Evolutionary conservation across 2,113 vertebrate genomes (phyloP).

Genomic region (Antechinus stuartii): DNA sequence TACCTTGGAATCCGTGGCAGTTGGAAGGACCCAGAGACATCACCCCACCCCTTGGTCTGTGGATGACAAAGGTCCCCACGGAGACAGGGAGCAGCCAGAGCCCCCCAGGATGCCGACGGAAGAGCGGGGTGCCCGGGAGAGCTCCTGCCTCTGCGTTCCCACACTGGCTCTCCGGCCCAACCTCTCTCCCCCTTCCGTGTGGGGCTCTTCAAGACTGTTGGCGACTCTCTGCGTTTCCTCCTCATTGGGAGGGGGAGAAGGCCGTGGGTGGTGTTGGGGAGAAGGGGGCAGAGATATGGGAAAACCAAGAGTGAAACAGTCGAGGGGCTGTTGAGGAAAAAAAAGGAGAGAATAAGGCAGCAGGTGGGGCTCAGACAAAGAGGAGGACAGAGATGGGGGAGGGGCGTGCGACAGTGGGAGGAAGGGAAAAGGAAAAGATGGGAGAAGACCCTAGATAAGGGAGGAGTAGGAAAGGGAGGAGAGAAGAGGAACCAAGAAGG

Average conservation of each 20-base stretch:
- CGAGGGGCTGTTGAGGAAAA: neutral
- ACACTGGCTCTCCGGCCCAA: neutral
- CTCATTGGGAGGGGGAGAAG: neutral
- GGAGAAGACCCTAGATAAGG: neutral
- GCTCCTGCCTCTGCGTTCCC: neutral
- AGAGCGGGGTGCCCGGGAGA: neutral
- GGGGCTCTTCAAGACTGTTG: neutral
- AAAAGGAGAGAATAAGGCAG: neutral
- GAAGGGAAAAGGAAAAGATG: neutral
- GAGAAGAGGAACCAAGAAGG: neutral
- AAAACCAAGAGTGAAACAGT: neutral
- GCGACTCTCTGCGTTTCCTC: neutral
- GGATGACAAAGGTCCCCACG: neutral
- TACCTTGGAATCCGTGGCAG: neutral
- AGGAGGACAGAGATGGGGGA: neutral
- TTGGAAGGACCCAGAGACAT: neutral
- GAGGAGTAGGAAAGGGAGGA: neutral
- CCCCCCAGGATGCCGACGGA: neutral
- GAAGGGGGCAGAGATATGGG: neutral
- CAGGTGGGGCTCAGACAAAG: neutral
- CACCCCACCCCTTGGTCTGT: neutral
- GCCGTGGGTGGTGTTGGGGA: neutral
- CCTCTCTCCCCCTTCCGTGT: neutral
- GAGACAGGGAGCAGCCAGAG: neutral
- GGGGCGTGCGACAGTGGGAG: neutral